Percentiles rank a stretch among this genome's conserved stretches.
phyloP scores from a whole-genome alignment of 2,888 invertebrate species.

The Pammene fasciana region DNA sequence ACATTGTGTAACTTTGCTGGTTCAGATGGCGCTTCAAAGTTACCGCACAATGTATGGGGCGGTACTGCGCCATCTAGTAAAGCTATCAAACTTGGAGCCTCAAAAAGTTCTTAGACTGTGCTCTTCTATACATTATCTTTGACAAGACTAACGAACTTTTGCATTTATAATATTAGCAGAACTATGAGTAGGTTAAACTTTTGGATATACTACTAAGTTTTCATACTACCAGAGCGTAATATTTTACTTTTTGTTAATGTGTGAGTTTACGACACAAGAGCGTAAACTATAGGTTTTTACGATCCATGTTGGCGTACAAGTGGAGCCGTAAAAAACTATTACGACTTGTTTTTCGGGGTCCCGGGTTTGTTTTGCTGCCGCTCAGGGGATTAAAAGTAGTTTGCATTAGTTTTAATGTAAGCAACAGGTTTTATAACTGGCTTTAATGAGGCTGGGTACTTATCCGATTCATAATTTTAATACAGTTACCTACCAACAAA shows the following conservation, averaged over 20 bases:
- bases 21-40: too few relatives aligned
- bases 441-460: background rate
- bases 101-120: too few relatives aligned
- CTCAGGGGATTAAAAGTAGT: conserved; percentile 26
- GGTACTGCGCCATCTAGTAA: too few relatives aligned
- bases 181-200: too few relatives aligned
- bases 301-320: conserved; percentile 37
- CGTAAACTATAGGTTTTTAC: conserved; percentile 35
- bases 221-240: conserved; percentile 21
- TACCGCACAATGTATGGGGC: too few relatives aligned
- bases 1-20: too few relatives aligned
- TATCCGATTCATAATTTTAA: background rate
- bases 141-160: too few relatives aligned
- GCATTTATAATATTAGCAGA: too few relatives aligned
- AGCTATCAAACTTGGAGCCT: too few relatives aligned
- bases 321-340: conserved; percentile 39
- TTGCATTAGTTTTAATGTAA: conserved; percentile 10
- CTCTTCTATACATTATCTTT: too few relatives aligned
- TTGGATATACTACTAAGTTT: too few relatives aligned
- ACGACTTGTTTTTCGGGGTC: conserved; percentile 40
- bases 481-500: background rate
- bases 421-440: conserved; percentile 1
- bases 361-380: conserved; percentile 21
- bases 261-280: conserved; percentile 35
- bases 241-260: conserved; percentile 30